These are phyloP conservation scores for Sphaeridia pumilis DNA, from an alignment of 2,888 invertebrate species.

Conservation along the genomic window DNA sequence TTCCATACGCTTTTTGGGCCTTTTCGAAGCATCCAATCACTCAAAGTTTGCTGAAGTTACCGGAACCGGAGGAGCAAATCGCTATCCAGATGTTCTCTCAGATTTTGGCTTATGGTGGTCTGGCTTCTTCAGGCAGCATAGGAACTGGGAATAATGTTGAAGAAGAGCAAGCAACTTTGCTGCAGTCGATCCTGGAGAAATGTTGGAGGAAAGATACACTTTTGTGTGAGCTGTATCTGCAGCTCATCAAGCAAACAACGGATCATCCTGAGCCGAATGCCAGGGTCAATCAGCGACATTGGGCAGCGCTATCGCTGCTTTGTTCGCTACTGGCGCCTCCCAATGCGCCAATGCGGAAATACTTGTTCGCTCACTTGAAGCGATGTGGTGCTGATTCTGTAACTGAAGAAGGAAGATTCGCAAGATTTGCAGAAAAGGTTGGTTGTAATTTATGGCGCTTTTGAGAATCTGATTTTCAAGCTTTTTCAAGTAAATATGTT, in stretches of 20 bases:
- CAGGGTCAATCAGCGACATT: conserved; percentile 74
- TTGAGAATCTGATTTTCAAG: background rate
- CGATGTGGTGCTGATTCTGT: conserved; percentile 75
- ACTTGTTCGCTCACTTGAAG: conserved; percentile 77
- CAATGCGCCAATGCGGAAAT: conserved; percentile 62
- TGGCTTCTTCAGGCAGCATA: conserved; percentile 38
- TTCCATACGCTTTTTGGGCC: conserved; percentile 77
- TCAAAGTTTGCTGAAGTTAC: conserved; percentile 70
- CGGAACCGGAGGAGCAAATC: conserved; percentile 74
- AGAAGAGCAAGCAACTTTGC: conserved; percentile 41
- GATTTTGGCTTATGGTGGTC: conserved; percentile 77
- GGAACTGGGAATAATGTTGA: conserved; percentile 25
- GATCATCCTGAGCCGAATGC: conserved; percentile 82
- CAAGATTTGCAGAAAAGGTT: conserved; percentile 79
- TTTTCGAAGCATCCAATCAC: conserved; percentile 68
- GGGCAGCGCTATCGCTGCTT: conserved; percentile 73
- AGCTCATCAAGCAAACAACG: conserved; percentile 86
- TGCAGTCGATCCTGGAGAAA: conserved; percentile 79
- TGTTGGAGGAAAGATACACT: conserved; percentile 69
- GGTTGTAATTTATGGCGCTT: conserved; percentile 4
- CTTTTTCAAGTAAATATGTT: conserved; percentile 10
- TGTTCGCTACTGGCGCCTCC: conserved; percentile 78
- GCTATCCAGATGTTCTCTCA: conserved; percentile 79
- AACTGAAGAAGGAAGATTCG: conserved; percentile 89
- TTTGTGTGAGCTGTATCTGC: conserved; percentile 54